Base-by-base conservation (phyloP, 2,888 invertebrate species). In the Luffia ferchaultella region DNA sequence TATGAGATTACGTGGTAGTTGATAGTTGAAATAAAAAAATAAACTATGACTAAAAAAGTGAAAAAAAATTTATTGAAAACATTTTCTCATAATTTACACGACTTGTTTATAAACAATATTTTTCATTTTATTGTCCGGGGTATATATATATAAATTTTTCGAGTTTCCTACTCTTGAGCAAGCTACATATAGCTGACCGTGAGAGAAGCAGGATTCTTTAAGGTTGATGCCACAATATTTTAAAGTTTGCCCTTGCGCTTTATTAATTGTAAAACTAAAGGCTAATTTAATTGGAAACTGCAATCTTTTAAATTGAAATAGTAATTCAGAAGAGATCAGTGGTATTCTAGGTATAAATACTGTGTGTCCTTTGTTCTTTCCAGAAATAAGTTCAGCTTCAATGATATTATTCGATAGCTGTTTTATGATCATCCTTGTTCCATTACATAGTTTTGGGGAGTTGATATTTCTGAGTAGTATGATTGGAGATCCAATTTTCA, bases 181-280 rank as follows among this genome's bases (percentile, higher is more conserved):
- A 46, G 54, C 50, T 49, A 54, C 54, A 54, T 54, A 54, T n/a
- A n/a, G n/a, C n/a, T n/a, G n/a, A n/a, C n/a, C n/a, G 49, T 52
- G 55, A 50, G 52, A 53, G 52, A 53, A 55, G 53, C 54, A 55
- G 50, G 47, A 50, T 48, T 55, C 48, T 30, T 54, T 50, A 49
- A 55, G 53, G 53, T 55, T 53, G 45, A 53, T 45, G 50, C 55
- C 48, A 48, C 51, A 51, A 51, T 48, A 30, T 18, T 40, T n/a
- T 50, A 53, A 46, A 40, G 52, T 46, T 53, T 53, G 52, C 40
- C 50, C 50, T 53, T 50, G 50, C 40, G 48, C 42, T 50, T 53
- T 53, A 46, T 53, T 53, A 44, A 50, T 53, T 17, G 50, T 46
- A 49, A 46, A 49, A 30, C 47, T 50, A 47, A 52, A 47, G 48